A percentile compares a stretch with the other conserved stretches of the same genome.
phyloP scores from a whole-genome alignment of 2,113 vertebrate species.

The Mastomys natalensis region DNA sequence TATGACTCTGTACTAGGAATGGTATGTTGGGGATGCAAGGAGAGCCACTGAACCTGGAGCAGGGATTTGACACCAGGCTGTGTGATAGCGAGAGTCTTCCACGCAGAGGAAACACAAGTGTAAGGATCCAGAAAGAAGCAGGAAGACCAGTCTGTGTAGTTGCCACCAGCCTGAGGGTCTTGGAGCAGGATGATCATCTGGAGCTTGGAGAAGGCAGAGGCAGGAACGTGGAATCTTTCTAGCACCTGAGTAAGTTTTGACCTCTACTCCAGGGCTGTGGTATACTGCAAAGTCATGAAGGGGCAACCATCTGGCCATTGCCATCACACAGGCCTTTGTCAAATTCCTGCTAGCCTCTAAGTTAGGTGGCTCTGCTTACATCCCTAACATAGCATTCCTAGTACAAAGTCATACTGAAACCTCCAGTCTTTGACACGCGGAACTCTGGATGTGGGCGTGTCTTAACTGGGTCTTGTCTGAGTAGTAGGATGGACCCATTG shows the following conservation, averaged over 20 bases:
- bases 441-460: not conserved
- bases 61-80: not conserved
- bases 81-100: not conserved
- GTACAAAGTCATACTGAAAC: not conserved
- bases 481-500: not conserved
- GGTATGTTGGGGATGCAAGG: not conserved
- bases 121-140: not conserved
- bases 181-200: too few species aligned
- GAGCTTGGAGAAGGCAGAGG: not conserved
- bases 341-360: not conserved
- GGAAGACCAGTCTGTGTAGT: not conserved
- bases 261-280: not conserved
- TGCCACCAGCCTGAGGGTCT: too few species aligned
- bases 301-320: not conserved
- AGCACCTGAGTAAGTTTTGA: too few species aligned
- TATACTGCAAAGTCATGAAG: not conserved
- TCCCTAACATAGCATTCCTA: rapidly evolving
- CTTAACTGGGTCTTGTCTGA: not conserved
- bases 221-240: not conserved
- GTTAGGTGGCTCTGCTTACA: not conserved
- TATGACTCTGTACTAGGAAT: not conserved
- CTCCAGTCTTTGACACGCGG: not conserved
- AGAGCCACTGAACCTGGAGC: too few species aligned
- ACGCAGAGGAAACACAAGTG: not conserved
- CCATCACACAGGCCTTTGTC: not conserved